Base-by-base conservation (phyloP, 2,797 vertebrate genomes). In the Masticophis lateralis region DNA sequence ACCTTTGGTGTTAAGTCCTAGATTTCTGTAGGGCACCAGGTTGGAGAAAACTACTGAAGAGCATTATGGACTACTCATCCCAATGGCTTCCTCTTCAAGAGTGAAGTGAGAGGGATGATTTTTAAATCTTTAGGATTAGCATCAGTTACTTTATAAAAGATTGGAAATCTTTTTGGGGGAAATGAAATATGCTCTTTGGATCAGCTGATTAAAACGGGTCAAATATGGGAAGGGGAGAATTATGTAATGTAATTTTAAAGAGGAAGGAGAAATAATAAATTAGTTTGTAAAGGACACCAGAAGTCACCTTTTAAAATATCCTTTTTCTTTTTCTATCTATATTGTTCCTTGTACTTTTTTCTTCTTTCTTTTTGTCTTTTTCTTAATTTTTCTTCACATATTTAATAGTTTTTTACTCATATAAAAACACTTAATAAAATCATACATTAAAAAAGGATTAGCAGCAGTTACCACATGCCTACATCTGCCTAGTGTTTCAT, bases 391-490 rank as follows among this genome's bases (percentile, higher is more conserved):
- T 83, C 43, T 25, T 83, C 20, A 83, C 10, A 83, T 11, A 47
- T 47, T 47, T 83, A 47, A 47, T 83, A 16, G 7, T 43, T 11
- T 25, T 79, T 79, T 22, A 43, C 9, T 79, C 4, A 1, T 83
- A 47, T 47, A 83, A 83, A 74, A 83, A 47, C 9, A 11, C 10
- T 0, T 83, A 79, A 83, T 83, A 47, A 83, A 83, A 83, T 83
- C n/a, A 47, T 83, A 13, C 47, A 12, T 83, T 47, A 47, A 47
- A 47, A 83, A 47, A 59, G 57, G 66, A 47, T 89, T 63, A 91
- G 69, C 87, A 91, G 87, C 18, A 43, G 18, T 89, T 89, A 90
- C 47, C 92, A 93, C 87, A 89, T 89, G 90, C 90, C 90, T 87
- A 91, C 86, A 59, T 87, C 87, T 93, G 90, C 9, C 87, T 16